phyloP scores from a whole-genome alignment of 92 coral and sea anemone species.

The Scolanthus callimorphus region DNA sequence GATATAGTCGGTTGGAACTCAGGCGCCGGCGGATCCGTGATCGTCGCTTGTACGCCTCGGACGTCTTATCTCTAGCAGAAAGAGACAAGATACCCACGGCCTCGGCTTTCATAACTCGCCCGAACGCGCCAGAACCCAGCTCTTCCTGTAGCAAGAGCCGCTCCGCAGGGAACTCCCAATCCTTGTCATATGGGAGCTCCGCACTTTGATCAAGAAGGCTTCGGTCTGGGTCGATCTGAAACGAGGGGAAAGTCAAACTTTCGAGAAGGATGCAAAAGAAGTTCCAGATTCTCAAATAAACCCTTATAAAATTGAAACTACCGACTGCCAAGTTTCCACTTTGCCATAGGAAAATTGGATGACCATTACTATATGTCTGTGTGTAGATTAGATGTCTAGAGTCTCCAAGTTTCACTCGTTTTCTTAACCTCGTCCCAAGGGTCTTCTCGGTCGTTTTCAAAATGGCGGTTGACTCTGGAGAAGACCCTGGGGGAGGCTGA shows the following conservation, averaged over 20 bases:
- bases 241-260: conserved; percentile 2
- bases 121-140: conserved; percentile 87
- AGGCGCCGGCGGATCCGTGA: conserved; percentile 40
- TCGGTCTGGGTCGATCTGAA: conserved; percentile 77
- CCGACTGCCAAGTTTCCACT: no score
- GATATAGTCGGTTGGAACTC: conserved; percentile 40
- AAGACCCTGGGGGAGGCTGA: no score
- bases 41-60: conserved; percentile 45
- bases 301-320: background rate
- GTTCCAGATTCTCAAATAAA: background rate
- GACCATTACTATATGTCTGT: no score
- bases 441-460: no score
- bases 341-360: no score
- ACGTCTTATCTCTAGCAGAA: conserved; percentile 60
- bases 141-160: conserved; percentile 61
- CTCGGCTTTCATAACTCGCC: conserved; percentile 85
- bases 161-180: conserved; percentile 81
- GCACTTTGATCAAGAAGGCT: conserved; percentile 61
- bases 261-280: background rate
- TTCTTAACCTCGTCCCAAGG: no score
- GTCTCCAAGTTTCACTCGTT: no score
- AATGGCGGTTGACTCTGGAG: no score
- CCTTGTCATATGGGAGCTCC: conserved; percentile 57
- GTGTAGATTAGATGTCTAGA: no score
- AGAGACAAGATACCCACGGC: conserved; percentile 79